A percentile compares a stretch with the other conserved stretches of the same genome.
Conservation (phyloP, 2,888 invertebrate genomes). For the Rhaphigaster nebulosa region DNA sequence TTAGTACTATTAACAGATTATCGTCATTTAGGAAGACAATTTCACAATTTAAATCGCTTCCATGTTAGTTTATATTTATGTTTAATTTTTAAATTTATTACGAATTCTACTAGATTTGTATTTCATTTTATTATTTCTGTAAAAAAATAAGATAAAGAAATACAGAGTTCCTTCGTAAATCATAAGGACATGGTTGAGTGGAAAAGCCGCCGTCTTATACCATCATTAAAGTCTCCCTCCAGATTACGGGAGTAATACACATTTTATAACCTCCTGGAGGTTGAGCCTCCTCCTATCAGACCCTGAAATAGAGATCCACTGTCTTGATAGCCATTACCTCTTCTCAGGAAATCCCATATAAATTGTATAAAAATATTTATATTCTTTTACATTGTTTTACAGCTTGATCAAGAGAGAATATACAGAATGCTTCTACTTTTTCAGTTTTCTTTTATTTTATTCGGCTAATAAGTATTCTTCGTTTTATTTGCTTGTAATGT, state of each 20-base stretch:
- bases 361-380: neutral
- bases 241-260: neutral
- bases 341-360: neutral
- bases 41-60: neutral
- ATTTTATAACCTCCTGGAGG: slow-evolving; percentile 30
- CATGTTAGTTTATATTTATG: neutral
- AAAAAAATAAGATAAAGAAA: neutral
- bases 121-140: neutral
- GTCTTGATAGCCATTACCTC: slow-evolving; percentile 8
- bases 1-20: no score
- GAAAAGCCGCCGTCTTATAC: slow-evolving; percentile 34
- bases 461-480: neutral
- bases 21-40: no score
- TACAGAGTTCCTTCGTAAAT: neutral
- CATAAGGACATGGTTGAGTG: neutral
- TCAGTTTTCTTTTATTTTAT: neutral
- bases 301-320: slow-evolving; percentile 6
- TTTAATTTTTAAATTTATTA: neutral
- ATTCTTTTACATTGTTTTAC: slow-evolving; percentile 27
- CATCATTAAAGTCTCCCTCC: slow-evolving; percentile 35
- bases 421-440: neutral
- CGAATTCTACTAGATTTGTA: neutral
- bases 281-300: slow-evolving; percentile 3
- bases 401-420: neutral
- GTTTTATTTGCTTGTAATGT: neutral